Base-by-base conservation (phyloP, 1,140 invertebrate species). In the Papilio aristodemus region DNA sequence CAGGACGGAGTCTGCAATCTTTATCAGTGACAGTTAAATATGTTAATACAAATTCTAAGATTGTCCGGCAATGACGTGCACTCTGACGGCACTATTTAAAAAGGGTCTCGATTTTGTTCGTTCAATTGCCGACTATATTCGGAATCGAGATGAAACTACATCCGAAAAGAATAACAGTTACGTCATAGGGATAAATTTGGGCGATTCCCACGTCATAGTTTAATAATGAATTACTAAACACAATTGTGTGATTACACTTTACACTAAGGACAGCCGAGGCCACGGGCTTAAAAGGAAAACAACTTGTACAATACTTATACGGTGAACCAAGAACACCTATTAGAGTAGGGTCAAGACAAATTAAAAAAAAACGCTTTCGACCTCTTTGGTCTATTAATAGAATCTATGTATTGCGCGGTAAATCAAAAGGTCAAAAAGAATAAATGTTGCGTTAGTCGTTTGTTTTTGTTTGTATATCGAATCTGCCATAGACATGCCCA, bases 181-280 rank as follows among this genome's bases (percentile, higher is more conserved):
- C 85, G 87, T 89, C 87, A 87, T 84, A 74, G 32, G 80, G 77
- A 84, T 87, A 78, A 80, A 85, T 87, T 87, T 83, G 86, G 86
- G 75, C 57, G 71, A 83, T 78, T 82, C 80, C 77, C 71, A 81
- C 84, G 84, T 86, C 84, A 89, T 74, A 78, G 39, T 69, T 59
- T 70, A 70, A 74, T 81, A 83, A 85, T 84, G 73, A 71, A 72
- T 66, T 75, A 76, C 75, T 75, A 79, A 78, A 77, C 69, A 80
- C 77, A 83, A 83, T 50, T 50, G 46, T 50, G 46, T 50, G 22
- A 50, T 83, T 74, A 76, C 71, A 77, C 72, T 79, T 76, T 76
- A 79, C 76, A 80, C 59, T 85, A 84, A 80, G 84, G 87, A 78
- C 67, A 64, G 75, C 57, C 78, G 83, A 87, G 83, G 83, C 73